Evolutionary conservation across 64 coral and sea anemone species (phyloP).

Genomic region (Hydrozoanthus tunicans): DNA sequence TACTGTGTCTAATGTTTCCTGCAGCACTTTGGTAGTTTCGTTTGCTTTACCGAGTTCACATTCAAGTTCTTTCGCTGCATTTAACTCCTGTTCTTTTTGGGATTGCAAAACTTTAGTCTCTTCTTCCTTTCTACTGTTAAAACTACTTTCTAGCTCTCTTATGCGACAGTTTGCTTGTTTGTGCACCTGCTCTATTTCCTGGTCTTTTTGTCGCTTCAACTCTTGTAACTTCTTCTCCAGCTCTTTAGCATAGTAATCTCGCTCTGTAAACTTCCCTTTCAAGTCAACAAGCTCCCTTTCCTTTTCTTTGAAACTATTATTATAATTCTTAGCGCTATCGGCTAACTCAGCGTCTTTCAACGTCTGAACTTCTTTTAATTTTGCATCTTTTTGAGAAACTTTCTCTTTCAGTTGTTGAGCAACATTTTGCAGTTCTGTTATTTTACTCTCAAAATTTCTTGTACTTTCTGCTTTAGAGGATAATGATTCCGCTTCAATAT

Average conservation of each 20-base stretch:
- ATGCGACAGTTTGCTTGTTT: conserved; percentile 66
- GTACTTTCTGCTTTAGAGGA: conserved; percentile 57
- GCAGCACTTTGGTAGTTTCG: conserved; percentile 62
- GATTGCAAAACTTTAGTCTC: conserved; percentile 80
- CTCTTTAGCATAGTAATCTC: conserved; percentile 94
- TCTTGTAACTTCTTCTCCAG: conserved; percentile 90
- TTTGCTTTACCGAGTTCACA: conserved; percentile 65
- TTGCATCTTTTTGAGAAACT: conserved; percentile 67
- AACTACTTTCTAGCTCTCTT: conserved; percentile 59
- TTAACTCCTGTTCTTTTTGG: conserved; percentile 62
- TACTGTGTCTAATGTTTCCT: conserved; percentile 51
- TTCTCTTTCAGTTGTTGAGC: conserved; percentile 54
- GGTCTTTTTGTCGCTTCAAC: conserved; percentile 79
- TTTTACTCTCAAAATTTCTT: conserved; percentile 67
- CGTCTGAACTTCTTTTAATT: conserved; percentile 64
- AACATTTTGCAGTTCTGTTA: conserved; percentile 49
- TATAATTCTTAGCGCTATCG: conserved; percentile 66
- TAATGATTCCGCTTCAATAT: conserved; percentile 35
- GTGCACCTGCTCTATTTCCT: conserved; percentile 70
- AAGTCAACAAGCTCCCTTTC: conserved; percentile 83
- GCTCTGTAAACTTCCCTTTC: conserved; percentile 87
- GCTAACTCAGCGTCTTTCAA: conserved; percentile 61
- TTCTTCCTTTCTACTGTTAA: conserved; percentile 63
- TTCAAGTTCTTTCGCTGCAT: conserved; percentile 53
- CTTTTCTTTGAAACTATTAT: conserved; percentile 87